A percentile compares a stretch with the other conserved stretches of the same genome.
Conservation (phyloP, 2,888 invertebrate species). For the Epirrhoe tristata region DNA sequence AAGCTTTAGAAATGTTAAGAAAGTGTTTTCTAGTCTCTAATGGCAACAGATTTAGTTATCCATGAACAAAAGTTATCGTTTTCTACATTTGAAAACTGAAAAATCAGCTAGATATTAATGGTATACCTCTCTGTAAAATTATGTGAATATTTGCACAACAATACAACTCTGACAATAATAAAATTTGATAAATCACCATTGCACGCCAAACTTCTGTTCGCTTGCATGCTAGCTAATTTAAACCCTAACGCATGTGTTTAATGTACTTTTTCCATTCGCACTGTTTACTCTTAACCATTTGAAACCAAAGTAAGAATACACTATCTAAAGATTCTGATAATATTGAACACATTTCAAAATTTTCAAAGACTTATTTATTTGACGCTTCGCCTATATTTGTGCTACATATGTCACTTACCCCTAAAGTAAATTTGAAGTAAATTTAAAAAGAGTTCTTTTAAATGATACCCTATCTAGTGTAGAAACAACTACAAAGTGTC, state of each 20-base stretch:
- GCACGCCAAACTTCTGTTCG: conserved; percentile 46
- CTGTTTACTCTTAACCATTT: background rate
- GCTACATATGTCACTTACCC: background rate
- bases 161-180: conserved; percentile 15
- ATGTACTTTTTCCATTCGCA: conserved; percentile 19
- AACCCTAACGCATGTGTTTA: conserved; percentile 23
- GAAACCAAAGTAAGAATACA: background rate
- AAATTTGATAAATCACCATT: conserved; percentile 33
- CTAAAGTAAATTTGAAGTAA: background rate
- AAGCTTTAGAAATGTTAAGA: too few relatives aligned
- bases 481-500: background rate
- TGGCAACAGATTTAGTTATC: too few relatives aligned
- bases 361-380: background rate
- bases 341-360: background rate
- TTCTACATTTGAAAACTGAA: too few relatives aligned
- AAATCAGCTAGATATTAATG: background rate
- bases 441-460: background rate
- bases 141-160: conserved; percentile 8
- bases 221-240: conserved; percentile 47
- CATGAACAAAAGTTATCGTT: too few relatives aligned
- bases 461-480: background rate
- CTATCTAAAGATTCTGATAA: background rate
- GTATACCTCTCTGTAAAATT: background rate
- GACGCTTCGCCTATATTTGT: background rate
- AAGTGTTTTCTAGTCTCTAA: too few relatives aligned